Conservation (phyloP, 2,888 invertebrate species). For the Coleophora deauratella region DNA sequence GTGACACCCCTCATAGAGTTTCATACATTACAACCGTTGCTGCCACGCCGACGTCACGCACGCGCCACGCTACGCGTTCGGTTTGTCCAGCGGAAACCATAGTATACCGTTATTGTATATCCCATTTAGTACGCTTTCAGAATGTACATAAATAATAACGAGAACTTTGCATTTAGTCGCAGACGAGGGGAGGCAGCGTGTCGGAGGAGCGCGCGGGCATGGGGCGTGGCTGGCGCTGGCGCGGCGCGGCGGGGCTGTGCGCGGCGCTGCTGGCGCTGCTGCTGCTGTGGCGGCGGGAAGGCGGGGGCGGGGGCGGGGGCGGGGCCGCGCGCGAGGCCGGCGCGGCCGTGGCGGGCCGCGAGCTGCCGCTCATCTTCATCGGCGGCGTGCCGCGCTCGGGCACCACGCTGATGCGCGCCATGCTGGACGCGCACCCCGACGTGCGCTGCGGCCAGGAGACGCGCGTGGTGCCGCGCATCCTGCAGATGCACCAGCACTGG, state of each 20-base stretch:
- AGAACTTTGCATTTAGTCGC: too few relatives aligned
- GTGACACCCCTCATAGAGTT: too few relatives aligned
- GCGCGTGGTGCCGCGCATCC: conserved; percentile 95
- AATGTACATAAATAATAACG: too few relatives aligned
- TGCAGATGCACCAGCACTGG: conserved; percentile 97
- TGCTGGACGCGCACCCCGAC: conserved; percentile 98
- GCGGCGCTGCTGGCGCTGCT: conserved; percentile 20
- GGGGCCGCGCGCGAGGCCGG: conserved; percentile 4
- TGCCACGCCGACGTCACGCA: too few relatives aligned
- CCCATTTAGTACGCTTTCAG: too few relatives aligned
- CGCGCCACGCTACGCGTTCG: too few relatives aligned
- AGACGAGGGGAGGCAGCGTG: conserved; percentile 10
- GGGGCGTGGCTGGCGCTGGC: conserved; percentile 14
- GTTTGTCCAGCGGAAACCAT: too few relatives aligned
- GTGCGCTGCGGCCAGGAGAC: conserved; percentile 98
- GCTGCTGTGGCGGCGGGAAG: conserved; percentile 25
- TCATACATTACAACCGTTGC: too few relatives aligned
- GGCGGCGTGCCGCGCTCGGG: conserved; percentile 98
- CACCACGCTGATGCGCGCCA: conserved; percentile 97
- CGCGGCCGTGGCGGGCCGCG: conserved; percentile 76
- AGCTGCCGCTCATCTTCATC: conserved; percentile 96
- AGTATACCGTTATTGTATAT: too few relatives aligned
- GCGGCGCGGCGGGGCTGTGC: conserved; percentile 18
- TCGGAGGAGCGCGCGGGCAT: conserved; percentile 17
- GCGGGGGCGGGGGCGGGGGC: conserved; percentile 15